A percentile compares a stretch with the other conserved stretches of the same genome.
Evolutionary conservation across 2,888 invertebrate species (phyloP).

Genomic region (Thera britannica): DNA sequence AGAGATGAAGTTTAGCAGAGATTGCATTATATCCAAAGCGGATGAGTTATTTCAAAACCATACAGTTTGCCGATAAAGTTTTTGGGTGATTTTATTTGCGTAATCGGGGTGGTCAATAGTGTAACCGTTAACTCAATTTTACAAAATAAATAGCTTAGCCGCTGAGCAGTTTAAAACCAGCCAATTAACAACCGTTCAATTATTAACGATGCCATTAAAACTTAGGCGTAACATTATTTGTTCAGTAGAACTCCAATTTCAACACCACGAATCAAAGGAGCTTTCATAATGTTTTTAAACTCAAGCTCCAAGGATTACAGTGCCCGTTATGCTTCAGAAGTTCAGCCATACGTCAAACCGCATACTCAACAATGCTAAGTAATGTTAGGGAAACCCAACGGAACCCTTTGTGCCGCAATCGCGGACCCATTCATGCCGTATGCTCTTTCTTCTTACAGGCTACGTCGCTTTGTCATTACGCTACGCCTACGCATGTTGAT

Average conservation of each 20-base stretch:
- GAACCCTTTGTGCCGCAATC: constrained; percentile 57
- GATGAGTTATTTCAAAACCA: too few relatives aligned
- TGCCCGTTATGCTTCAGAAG: constrained; percentile 7
- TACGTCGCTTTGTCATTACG: constrained; percentile 45
- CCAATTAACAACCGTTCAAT: background rate
- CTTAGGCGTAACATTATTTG: background rate
- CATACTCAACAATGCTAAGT: constrained; percentile 40
- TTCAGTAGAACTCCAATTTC: background rate
- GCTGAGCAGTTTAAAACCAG: background rate
- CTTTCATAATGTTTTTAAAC: constrained; percentile 10
- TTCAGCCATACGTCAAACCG: constrained; percentile 15
- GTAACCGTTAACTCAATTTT: background rate
- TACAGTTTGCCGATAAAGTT: too few relatives aligned
- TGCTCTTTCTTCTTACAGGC: constrained; percentile 38
- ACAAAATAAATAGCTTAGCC: background rate
- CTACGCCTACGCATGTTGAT: constrained; percentile 26
- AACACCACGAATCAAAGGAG: background rate
- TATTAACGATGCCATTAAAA: background rate
- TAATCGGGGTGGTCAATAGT: background rate
- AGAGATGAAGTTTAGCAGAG: too few relatives aligned
- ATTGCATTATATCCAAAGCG: too few relatives aligned
- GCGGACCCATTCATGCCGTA: constrained; percentile 54
- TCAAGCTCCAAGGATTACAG: constrained; percentile 6
- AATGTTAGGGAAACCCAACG: constrained; percentile 53
- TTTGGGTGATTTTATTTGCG: too few relatives aligned